These are phyloP conservation scores for Piaya cayana DNA, from an alignment of 2,113 vertebrate genomes.

Conservation along the genomic window DNA sequence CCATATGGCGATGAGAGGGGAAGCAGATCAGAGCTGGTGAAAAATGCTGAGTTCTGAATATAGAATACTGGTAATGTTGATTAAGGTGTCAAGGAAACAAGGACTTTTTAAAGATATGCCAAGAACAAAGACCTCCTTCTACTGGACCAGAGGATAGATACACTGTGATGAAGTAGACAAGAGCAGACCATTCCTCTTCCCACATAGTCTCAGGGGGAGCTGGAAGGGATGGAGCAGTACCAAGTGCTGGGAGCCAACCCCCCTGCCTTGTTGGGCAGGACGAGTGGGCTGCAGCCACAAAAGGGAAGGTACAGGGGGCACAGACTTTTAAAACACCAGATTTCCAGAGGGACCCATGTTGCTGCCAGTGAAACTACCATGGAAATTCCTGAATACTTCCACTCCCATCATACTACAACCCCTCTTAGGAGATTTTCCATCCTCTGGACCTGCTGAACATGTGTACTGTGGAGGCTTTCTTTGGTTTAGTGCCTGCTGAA, in stretches of 20 bases:
- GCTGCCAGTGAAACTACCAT: neutral
- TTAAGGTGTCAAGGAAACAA: neutral
- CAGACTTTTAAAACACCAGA: neutral
- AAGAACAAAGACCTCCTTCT: neutral
- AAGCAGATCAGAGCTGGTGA: neutral
- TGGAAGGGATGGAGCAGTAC: neutral
- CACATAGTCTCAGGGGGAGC: rapidly evolving
- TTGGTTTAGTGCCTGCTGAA: neutral
- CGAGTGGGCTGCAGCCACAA: neutral
- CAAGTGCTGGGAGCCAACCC: neutral
- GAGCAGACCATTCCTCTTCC: neutral
- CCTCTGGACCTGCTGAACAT: neutral
- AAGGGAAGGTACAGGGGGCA: neutral
- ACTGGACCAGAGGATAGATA: neutral
- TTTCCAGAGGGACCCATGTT: neutral
- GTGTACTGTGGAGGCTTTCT: neutral
- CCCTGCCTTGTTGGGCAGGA: neutral
- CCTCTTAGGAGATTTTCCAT: neutral
- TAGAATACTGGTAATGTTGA: neutral
- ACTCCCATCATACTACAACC: neutral
- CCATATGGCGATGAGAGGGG: neutral
- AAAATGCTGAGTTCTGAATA: neutral
- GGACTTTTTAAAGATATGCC: neutral
- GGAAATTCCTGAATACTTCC: neutral
- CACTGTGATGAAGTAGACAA: neutral